Base-by-base conservation (phyloP, 2,113 vertebrate species). In the Nibea coibor region DNA sequence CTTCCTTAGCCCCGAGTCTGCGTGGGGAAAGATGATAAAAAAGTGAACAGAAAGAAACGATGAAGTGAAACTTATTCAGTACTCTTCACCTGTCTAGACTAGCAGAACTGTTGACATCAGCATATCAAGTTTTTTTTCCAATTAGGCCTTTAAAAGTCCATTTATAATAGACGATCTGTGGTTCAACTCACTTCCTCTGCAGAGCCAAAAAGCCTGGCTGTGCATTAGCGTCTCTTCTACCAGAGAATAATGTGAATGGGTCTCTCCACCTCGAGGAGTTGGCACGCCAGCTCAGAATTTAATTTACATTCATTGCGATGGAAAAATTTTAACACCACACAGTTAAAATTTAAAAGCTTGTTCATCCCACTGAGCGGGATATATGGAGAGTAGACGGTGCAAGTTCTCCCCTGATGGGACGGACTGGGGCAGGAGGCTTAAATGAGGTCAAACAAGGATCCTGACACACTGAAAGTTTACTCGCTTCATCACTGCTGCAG, bases 1-100 rank as follows among this genome's bases (percentile, higher is more conserved):
- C 75, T 96, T 98, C 93, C 91, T 97, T 79, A 96, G 89, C n/a
- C 94, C 93, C 0, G 94, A 93, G 91, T 99, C 98, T 99, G 90
- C 14, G 64, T 4, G 19, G 24, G 14, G 71, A 81, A 16, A 56
- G 65, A 43, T 22, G 16, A 56, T 77, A 51, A 45, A 14, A 2
- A 57, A 48, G 11, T 66, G 10, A 92, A 65, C 47, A 76, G 65
- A 71, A 71, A 61, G 0, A 69, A 39, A 11, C 20, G 1, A n/a
- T 22, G 7, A 61, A 54, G 61, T 6, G 6, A 47, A 72, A 73
- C 24, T 72, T 11, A 45, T 66, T 79, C 22, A 39, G 61, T 5
- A 24, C 22, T 39, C 50, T 65, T 61, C 39, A 67, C 28, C 28
- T 50, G 10, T 66, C 16, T 48, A 17, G 48, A 68, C 62, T 2